Evolutionary conservation across 2,888 invertebrate species (phyloP), one percentile per base, ranked within the genome.

Genomic region (Nymphalis polychloros): DNA sequence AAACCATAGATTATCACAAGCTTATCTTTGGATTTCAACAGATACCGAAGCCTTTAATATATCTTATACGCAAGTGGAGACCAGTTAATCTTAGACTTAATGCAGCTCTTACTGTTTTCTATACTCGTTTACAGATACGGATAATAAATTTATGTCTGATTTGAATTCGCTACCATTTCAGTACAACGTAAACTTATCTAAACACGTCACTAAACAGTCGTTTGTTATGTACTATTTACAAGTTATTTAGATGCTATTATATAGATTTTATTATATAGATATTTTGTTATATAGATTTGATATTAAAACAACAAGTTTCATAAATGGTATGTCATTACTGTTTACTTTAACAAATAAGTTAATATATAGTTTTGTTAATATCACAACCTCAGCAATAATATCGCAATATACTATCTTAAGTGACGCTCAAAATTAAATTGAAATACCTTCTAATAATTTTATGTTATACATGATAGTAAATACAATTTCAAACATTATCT

Each of bases 161-260:
- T 62, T 62, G 50, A 62, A 62, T 62, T 62, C 20, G 62, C 50
- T 35, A 62, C 62, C 35, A 62, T 50, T 62, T 50, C 35, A 13
- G 31, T 31, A 17, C 50, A 52, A 52, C 27, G 23, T 31, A n/a
- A 61, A 61, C 50, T 62, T 62, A 50, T 62, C 62, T 62, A 13
- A 35, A 19, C 49, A 35, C n/a, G 50, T 35, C 49, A 31, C 48
- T n/a, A 20, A 49, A 7, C 13, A 35, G 59, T 59, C 41, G 20
- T 20, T 50, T 61, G 31, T 13, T 50, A 47, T 19, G 16, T 5
- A 19, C 35, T 50, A 61, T 50, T 50, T 61, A 7, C 17, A 10
- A 13, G 46, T 59, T 35, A 46, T 19, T 19, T 19, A 46, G 46
- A 46, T 46, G 4, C 13, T 41, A n/a, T n/a, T n/a, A n/a, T n/a